Conservation (phyloP, 2,797 vertebrate genomes). For the Thaleichthys pacificus region DNA sequence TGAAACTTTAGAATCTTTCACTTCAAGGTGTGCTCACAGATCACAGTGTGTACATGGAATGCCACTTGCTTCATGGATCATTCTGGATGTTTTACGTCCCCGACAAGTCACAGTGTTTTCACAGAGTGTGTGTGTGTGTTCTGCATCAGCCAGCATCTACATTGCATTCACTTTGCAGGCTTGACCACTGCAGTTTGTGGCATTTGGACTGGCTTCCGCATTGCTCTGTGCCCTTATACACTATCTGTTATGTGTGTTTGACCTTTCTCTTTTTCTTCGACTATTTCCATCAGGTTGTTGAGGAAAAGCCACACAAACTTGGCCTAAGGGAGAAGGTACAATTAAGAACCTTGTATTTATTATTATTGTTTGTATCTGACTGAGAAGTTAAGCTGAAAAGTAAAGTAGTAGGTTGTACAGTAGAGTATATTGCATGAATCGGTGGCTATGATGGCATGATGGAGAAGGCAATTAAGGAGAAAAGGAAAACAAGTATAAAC, state of each 20-base stretch:
- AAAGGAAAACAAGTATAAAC: conserved; percentile 3
- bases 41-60: conserved; percentile 12
- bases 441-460: not conserved
- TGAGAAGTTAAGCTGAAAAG: too few relatives aligned
- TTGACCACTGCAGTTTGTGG: not conserved
- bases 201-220: not conserved
- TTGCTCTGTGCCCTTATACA: not conserved
- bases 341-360: not conserved
- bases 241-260: not conserved
- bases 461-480: conserved; percentile 12
- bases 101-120: conserved; percentile 10
- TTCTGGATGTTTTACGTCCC: conserved; percentile 1
- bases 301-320: conserved; percentile 69
- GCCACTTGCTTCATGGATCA: conserved; percentile 20
- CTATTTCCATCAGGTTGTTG: conserved; percentile 47
- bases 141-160: conserved; percentile 25
- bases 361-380: too few relatives aligned
- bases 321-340: conserved; percentile 73
- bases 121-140: conserved; percentile 10
- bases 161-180: conserved; percentile 21
- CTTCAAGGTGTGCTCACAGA: conserved; percentile 17
- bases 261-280: conserved; percentile 16
- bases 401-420: too few relatives aligned
- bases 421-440: too few relatives aligned
- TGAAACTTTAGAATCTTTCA: not conserved